phyloP scores from a whole-genome alignment of 2,888 invertebrate genomes.

The Malacosoma neustria region DNA sequence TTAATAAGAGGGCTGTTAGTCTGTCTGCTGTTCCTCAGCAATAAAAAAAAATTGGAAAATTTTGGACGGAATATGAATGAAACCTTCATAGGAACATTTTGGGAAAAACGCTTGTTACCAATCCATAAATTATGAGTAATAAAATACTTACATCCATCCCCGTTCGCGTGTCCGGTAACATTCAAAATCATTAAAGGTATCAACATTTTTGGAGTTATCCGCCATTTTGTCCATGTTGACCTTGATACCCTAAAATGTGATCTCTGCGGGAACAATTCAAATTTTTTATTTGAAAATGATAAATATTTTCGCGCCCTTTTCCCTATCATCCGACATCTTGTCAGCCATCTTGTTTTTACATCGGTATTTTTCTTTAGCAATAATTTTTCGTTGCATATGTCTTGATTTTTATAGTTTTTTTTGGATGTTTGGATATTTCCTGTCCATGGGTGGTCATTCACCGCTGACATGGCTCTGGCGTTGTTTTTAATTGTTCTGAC shows the following conservation, averaged over 20 bases:
- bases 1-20: too few relatives aligned
- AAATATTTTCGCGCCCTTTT: not conserved
- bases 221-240: slow-evolving; percentile 34
- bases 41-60: too few relatives aligned
- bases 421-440: not conserved
- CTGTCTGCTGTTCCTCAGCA: too few relatives aligned
- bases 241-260: not conserved
- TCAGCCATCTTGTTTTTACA: slow-evolving; percentile 21
- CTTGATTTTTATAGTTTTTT: not conserved
- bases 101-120: not conserved
- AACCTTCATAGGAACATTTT: not conserved
- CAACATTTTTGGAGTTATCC: slow-evolving; percentile 30
- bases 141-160: slow-evolving; percentile 20
- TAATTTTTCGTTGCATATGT: too few relatives aligned
- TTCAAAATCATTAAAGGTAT: slow-evolving; percentile 51
- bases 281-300: not conserved
- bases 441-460: slow-evolving; percentile 29
- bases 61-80: too few relatives aligned
- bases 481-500: slow-evolving; percentile 33
- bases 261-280: not conserved
- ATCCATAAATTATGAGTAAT: not conserved
- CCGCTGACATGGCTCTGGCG: slow-evolving; percentile 51
- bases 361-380: too few relatives aligned
- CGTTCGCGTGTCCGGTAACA: slow-evolving; percentile 32
- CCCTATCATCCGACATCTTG: slow-evolving; percentile 19